Conservation (phyloP, 2,888 invertebrate genomes). For the Hirtodrosophila cameraria region DNA sequence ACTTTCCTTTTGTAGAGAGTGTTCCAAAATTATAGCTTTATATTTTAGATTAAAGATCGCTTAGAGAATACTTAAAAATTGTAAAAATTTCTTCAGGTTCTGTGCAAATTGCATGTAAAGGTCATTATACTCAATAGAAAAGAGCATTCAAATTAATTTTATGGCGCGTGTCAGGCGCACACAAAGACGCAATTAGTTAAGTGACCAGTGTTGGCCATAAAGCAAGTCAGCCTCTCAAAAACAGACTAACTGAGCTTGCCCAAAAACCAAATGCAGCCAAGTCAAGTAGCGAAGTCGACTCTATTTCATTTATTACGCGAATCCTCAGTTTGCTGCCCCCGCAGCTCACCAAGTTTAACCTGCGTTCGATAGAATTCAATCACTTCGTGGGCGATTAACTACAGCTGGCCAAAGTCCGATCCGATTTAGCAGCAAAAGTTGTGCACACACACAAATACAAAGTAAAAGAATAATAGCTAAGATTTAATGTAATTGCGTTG, state of each 20-base stretch:
- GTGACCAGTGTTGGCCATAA: slow-evolving; percentile 65
- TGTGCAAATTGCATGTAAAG: slow-evolving; percentile 19
- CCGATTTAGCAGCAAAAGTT: slow-evolving; percentile 57
- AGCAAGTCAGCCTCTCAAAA: slow-evolving; percentile 58
- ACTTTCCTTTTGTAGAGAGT: too few species aligned
- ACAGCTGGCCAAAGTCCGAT: slow-evolving; percentile 52
- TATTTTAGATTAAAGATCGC: neutral
- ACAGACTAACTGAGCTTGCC: slow-evolving; percentile 26
- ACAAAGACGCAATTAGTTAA: slow-evolving; percentile 77
- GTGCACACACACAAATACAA: slow-evolving; percentile 57
- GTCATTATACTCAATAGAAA: slow-evolving; percentile 25
- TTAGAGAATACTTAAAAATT: neutral
- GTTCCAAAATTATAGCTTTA: too few species aligned
- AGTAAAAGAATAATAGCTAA: slow-evolving; percentile 77
- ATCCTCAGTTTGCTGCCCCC: slow-evolving; percentile 13
- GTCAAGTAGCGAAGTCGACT: slow-evolving; percentile 51
- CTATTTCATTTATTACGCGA: slow-evolving; percentile 72
- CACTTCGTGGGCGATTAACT: slow-evolving; percentile 80
- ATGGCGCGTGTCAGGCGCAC: slow-evolving; percentile 72
- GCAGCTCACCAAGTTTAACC: slow-evolving; percentile 45
- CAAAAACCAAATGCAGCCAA: slow-evolving; percentile 52
- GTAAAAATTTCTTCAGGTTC: neutral
- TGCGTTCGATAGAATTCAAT: slow-evolving; percentile 80
- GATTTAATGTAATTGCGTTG: slow-evolving; percentile 77
- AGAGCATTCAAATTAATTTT: slow-evolving; percentile 63